Percentiles rank a stretch among this genome's conserved stretches.
phyloP scores from a whole-genome alignment of 1,140 invertebrate genomes.

The Lucilia sericata region DNA sequence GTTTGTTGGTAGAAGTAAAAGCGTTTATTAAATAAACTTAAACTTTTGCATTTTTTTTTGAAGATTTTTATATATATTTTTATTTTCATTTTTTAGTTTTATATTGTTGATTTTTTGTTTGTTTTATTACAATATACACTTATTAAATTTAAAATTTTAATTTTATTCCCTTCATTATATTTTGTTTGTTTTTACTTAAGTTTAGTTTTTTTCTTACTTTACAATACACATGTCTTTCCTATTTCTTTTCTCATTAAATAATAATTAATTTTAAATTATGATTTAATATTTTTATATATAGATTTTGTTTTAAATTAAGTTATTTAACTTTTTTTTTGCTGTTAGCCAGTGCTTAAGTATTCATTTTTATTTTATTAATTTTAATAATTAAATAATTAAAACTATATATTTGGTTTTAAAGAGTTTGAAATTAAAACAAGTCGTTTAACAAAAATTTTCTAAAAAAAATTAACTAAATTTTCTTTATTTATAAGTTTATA shows the following conservation, averaged over 20 bases:
- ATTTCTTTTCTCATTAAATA: neutral
- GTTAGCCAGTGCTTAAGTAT: constrained; percentile 40
- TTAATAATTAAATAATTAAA: constrained; percentile 32
- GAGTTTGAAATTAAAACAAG: neutral
- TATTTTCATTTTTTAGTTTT: neutral
- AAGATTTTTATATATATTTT: constrained; percentile 4
- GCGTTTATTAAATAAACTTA: too few relatives aligned
- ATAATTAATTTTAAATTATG: neutral
- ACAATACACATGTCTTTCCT: constrained; percentile 5
- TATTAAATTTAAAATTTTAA: constrained; percentile 37
- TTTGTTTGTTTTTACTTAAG: constrained; percentile 19
- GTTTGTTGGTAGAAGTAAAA: too few relatives aligned
- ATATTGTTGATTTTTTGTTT: constrained; percentile 18
- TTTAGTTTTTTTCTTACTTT: constrained; percentile 21
- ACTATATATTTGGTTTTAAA: constrained; percentile 14
- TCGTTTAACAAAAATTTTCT: constrained; percentile 14
- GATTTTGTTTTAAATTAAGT: too few relatives aligned
- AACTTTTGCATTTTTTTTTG: too few relatives aligned
- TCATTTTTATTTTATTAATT: neutral
- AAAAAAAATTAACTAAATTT: constrained; percentile 29
- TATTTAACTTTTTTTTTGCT: neutral
- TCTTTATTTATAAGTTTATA: neutral
- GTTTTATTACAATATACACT: constrained; percentile 41
- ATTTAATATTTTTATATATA: constrained; percentile 17
- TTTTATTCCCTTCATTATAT: constrained; percentile 37